Percentiles rank a stretch among this genome's conserved stretches.
These are phyloP conservation scores for Pseudorasbora parva DNA, from an alignment of 2,113 vertebrate genomes.

Conservation along the genomic window DNA sequence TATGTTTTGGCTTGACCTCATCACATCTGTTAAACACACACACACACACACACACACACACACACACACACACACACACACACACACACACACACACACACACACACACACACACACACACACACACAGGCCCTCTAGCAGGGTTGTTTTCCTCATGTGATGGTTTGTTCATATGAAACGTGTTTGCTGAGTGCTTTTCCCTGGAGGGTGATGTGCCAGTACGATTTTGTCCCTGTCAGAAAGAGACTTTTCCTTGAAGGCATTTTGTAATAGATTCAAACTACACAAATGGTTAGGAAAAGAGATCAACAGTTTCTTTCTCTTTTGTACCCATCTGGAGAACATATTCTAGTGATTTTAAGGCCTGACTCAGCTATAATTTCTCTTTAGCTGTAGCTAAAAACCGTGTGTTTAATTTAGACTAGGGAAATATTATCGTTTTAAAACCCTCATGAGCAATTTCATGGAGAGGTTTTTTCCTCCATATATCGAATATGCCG, in stretches of 20 bases:
- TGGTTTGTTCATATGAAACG: conserved; percentile 1
- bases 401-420: conserved; percentile 18
- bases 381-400: background rate
- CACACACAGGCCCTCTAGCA: background rate
- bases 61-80: no score
- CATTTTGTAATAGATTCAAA: conserved; percentile 2
- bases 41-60: no score
- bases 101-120: background rate
- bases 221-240: background rate
- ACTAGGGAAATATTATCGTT: conserved; percentile 11
- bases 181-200: conserved; percentile 1
- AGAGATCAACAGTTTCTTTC: conserved; percentile 4
- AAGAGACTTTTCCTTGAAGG: background rate
- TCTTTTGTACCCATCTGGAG: conserved; percentile 10
- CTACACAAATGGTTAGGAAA: background rate
- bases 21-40: background rate
- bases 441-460: background rate
- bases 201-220: conserved; percentile 6
- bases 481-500: background rate
- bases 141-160: background rate
- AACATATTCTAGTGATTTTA: background rate
- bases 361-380: conserved; percentile 17
- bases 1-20: background rate
- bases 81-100: background rate
- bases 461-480: conserved; percentile 4